Evolutionary conservation across 2,888 invertebrate species (phyloP).

Genomic region (Ganaspis brasiliensis): DNA sequence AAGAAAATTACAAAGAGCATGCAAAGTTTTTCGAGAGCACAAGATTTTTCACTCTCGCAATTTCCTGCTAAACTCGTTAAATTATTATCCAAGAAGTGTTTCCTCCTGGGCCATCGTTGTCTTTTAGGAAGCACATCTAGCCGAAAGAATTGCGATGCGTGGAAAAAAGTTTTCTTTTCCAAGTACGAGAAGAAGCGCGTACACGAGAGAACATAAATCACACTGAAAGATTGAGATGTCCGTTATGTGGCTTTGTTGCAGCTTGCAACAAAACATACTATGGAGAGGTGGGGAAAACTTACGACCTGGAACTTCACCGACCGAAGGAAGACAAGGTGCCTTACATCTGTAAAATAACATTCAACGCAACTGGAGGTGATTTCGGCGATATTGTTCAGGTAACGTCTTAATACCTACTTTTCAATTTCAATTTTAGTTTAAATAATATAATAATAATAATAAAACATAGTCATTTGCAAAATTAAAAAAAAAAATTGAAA

Average conservation of each 20-base stretch:
- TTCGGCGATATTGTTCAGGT: slow-evolving; percentile 95
- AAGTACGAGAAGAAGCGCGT: slow-evolving; percentile 23
- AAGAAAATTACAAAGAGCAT: neutral
- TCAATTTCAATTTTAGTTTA: neutral
- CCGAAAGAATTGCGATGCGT: neutral
- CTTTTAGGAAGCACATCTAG: neutral
- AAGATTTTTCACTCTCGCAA: slow-evolving; percentile 29
- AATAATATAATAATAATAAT: too few relatives aligned
- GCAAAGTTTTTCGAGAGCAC: neutral
- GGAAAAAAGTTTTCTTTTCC: neutral
- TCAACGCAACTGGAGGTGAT: slow-evolving; percentile 90
- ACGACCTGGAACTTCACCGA: slow-evolving; percentile 91
- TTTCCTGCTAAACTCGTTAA: slow-evolving; percentile 18
- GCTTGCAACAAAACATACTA: slow-evolving; percentile 96
- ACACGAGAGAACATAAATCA: slow-evolving; percentile 57
- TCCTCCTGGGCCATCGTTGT: neutral
- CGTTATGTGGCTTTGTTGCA: slow-evolving; percentile 80
- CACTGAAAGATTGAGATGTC: slow-evolving; percentile 58
- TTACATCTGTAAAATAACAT: slow-evolving; percentile 93
- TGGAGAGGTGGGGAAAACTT: slow-evolving; percentile 93
- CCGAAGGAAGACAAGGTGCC: slow-evolving; percentile 93
- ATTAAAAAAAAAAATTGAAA: too few relatives aligned
- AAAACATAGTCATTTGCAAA: too few relatives aligned
- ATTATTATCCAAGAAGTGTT: neutral
- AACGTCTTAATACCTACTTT: slow-evolving; percentile 62